Base-by-base conservation (phyloP, 2,888 invertebrate species). In the Tigriopus californicus region DNA sequence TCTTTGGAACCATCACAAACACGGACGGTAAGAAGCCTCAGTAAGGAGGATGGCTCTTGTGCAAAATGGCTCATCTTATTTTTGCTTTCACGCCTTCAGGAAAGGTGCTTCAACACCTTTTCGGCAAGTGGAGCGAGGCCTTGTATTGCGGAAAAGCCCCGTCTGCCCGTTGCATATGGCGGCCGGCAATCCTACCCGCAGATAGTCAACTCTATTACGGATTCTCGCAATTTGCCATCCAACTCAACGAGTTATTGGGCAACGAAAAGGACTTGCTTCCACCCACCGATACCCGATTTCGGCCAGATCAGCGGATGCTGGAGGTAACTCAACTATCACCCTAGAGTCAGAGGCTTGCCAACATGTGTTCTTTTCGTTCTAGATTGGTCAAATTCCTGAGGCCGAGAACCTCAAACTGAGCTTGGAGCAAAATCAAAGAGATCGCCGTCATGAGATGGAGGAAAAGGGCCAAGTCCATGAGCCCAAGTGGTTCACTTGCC, bases 51-150 rank as follows among this genome's bases (percentile, higher is more conserved):
- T n/a, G n/a, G n/a, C n/a, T n/a, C n/a, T n/a, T n/a, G n/a, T n/a
- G n/a, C n/a, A n/a, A n/a, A n/a, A n/a, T n/a, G n/a, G n/a, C 41
- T 12, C 13, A 41, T 41, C 11, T 41, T 11, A 41, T 41, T 11
- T 41, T 41, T 11, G 13, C 11, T 12, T 13, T 13, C 11, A 41
- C 20, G 15, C 20, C 20, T 47, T 8, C 49, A 49, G 49, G 49
- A 2, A 49, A 42, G 66, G 74, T 77, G 11, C 74, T 80, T 64
- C 70, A 77, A 62, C 77, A 78, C 59, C 71, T 87, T 55, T 80
- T 81, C 70, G 86, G 86, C 0, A 81, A 83, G 69, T 87, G 86
- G 86, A 84, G 82, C 59, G 86, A 87, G 67, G 83, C 82, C 0
- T 72, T 87, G 57, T 80, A 82, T 69, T 82, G 80, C 61, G 83